Percentiles rank a stretch among this genome's conserved stretches.
phyloP scores from a whole-genome alignment of 2,888 invertebrate genomes.

The Microctonus aethiopoides region DNA sequence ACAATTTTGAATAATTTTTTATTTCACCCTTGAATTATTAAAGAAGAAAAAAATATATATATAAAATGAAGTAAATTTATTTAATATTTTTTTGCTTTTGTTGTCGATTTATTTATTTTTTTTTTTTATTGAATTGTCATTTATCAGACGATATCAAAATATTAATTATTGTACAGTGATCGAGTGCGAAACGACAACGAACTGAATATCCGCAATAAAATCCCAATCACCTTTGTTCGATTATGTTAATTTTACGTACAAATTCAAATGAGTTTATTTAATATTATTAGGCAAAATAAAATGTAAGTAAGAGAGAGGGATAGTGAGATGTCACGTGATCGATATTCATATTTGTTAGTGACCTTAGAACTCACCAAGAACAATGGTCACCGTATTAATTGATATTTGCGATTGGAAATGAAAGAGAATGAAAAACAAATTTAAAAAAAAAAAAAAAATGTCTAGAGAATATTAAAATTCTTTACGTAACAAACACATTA shows the following conservation, averaged over 20 bases:
- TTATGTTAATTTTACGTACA: conserved; percentile 15
- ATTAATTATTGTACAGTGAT: neutral
- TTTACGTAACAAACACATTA: neutral
- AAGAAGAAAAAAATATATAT: neutral
- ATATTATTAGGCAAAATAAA: neutral
- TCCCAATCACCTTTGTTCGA: neutral
- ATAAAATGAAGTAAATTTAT: neutral
- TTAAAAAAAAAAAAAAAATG: neutral
- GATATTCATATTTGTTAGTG: conserved; percentile 10
- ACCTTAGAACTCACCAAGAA: conserved; percentile 15
- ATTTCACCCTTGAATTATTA: neutral
- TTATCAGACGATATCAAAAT: no score
- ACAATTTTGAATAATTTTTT: neutral
- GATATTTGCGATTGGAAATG: neutral
- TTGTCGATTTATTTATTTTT: neutral
- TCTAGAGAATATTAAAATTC: neutral
- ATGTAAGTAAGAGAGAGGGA: neutral
- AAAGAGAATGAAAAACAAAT: neutral
- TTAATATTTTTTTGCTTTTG: neutral
- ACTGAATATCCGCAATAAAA: conserved; percentile 5
- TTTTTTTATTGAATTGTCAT: neutral
- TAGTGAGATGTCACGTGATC: conserved; percentile 9
- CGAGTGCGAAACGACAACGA: neutral
- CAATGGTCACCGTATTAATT: conserved; percentile 13
- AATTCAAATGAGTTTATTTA: neutral